A percentile compares a stretch with the other conserved stretches of the same genome.
Evolutionary conservation across 1,140 invertebrate genomes (phyloP).

Genomic region (Diploscapter pachys): DNA sequence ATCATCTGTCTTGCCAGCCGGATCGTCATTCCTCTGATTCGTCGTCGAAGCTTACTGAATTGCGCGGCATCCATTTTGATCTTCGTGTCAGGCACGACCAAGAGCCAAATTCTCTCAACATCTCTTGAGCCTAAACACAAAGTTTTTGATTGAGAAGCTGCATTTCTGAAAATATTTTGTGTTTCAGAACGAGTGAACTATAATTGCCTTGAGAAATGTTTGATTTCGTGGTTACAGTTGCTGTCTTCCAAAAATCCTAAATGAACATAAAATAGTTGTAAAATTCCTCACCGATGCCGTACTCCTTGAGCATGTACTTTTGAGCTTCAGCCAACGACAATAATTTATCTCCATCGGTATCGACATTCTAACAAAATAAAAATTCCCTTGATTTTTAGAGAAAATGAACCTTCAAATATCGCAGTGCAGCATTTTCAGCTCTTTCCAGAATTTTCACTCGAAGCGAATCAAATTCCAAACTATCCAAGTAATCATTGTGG

Average conservation of each 20-base stretch:
- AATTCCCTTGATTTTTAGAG: neutral
- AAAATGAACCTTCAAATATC: conserved; percentile 48
- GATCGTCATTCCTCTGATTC: conserved; percentile 57
- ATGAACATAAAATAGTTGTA: too few relatives aligned
- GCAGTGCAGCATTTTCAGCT: conserved; percentile 55
- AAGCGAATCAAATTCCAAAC: conserved; percentile 55
- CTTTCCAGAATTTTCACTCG: conserved; percentile 53
- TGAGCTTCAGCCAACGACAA: conserved; percentile 54
- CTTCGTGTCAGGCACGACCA: conserved; percentile 46
- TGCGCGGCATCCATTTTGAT: conserved; percentile 52
- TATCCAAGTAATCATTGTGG: conserved; percentile 46
- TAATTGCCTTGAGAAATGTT: conserved; percentile 10
- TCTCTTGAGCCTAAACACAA: conserved; percentile 48
- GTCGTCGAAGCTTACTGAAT: conserved; percentile 49
- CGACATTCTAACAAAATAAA: conserved; percentile 45
- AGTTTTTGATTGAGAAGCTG: neutral
- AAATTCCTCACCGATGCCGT: conserved; percentile 44
- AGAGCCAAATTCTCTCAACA: conserved; percentile 54
- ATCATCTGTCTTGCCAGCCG: conserved; percentile 56
- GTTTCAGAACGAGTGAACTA: conserved; percentile 10
- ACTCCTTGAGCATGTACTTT: conserved; percentile 53
- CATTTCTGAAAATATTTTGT: neutral
- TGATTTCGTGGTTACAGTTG: too few relatives aligned
- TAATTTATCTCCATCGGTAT: conserved; percentile 49
- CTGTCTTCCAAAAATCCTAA: too few relatives aligned